Evolutionary conservation across 2,113 vertebrate species (phyloP).

Genomic region (Silurus meridionalis): DNA sequence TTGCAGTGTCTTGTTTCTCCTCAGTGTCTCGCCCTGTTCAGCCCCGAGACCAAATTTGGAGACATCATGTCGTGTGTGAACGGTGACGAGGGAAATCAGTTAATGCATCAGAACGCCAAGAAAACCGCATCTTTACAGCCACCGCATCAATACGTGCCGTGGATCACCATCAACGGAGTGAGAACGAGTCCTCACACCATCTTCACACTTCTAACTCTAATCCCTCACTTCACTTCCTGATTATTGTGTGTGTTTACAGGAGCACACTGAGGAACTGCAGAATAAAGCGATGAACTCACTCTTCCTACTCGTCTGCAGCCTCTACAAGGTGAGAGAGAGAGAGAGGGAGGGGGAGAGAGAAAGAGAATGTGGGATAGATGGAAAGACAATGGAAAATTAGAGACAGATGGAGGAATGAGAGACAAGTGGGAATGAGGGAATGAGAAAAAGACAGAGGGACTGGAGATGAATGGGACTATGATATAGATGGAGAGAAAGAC

Average conservation of each 20-base stretch:
- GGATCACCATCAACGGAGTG: conserved; percentile 90
- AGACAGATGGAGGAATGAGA: no score
- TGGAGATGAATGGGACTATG: no score
- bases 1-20: neutral
- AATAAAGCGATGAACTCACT: conserved; percentile 65
- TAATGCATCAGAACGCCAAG: conserved; percentile 87
- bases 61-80: conserved; percentile 72
- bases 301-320: conserved; percentile 73
- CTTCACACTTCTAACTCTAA: neutral
- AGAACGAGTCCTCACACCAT: conserved; percentile 18
- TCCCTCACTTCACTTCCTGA: neutral
- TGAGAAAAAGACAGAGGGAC: no score
- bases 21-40: conserved; percentile 78
- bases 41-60: conserved; percentile 47
- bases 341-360: conserved; percentile 55
- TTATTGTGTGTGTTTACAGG: conserved; percentile 49
- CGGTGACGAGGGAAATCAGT: conserved; percentile 74
- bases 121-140: conserved; percentile 75
- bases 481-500: no score
- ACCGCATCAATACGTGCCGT: conserved; percentile 84
- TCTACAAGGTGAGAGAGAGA: conserved; percentile 76
- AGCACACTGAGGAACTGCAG: conserved; percentile 70
- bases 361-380: no score
- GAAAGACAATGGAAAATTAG: no score
- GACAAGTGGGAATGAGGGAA: no score